phyloP scores from a whole-genome alignment of 2,888 invertebrate species.

The Unio delphinus region DNA sequence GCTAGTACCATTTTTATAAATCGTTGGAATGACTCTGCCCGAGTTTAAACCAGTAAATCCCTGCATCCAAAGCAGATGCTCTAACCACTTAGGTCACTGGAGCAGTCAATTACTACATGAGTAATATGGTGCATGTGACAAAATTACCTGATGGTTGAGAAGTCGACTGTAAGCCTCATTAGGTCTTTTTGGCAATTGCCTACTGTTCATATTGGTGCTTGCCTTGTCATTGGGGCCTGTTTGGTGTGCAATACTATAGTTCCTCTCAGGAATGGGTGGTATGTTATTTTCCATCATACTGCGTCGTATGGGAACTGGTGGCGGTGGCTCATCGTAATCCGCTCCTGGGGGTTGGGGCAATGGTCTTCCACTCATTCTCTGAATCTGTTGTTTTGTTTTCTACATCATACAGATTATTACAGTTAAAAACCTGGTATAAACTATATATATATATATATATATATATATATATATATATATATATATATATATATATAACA shows the following conservation, averaged over 20 bases:
- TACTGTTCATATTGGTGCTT: conserved; percentile 13
- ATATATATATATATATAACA: too few species aligned
- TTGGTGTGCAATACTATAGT: conserved; percentile 27
- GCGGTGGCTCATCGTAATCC: background rate
- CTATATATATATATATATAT: too few species aligned
- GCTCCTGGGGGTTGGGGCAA: conserved; percentile 15
- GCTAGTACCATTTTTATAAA: too few species aligned
- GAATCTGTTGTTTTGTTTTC: background rate
- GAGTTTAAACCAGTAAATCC: too few species aligned
- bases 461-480: too few species aligned
- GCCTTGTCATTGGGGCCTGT: background rate
- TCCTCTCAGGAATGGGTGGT: conserved; percentile 40
- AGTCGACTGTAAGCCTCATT: conserved; percentile 43
- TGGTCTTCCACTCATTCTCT: conserved; percentile 12
- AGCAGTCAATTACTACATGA: too few species aligned
- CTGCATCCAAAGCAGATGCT: too few species aligned
- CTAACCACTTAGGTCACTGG: too few species aligned
- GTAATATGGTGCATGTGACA: too few species aligned
- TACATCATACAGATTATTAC: too few species aligned
- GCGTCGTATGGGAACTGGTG: background rate
- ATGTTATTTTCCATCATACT: conserved; percentile 1
- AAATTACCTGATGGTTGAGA: conserved; percentile 34
- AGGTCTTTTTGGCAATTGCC: conserved; percentile 43
- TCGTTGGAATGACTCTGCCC: too few species aligned
- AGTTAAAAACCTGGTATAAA: too few species aligned